These are phyloP conservation scores for Tapera naevia DNA, from an alignment of 2,797 vertebrate species.

Conservation along the genomic window DNA sequence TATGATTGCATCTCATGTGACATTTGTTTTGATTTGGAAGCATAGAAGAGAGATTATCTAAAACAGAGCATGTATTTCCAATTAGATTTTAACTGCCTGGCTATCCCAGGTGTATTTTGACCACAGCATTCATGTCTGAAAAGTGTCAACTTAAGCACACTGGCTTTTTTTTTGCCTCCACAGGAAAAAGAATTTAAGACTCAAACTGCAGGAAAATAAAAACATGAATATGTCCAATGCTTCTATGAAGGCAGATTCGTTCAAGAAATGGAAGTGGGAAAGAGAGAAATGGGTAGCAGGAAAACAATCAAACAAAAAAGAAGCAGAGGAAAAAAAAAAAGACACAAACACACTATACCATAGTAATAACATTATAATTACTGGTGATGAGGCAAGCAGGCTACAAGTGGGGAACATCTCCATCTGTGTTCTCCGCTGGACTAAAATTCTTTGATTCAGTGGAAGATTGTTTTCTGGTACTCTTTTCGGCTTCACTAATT, in stretches of 20 bases:
- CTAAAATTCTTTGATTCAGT: constrained; percentile 56
- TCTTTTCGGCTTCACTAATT: constrained; percentile 60
- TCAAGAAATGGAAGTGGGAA: constrained; percentile 1
- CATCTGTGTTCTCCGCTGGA: constrained; percentile 44
- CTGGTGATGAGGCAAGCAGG: constrained; percentile 61
- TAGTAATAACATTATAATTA: constrained; percentile 61
- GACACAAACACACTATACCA: constrained; percentile 51
- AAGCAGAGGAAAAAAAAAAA: background rate
- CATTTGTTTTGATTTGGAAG: background rate
- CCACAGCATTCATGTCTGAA: constrained; percentile 52
- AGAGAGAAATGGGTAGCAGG: background rate
- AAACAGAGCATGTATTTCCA: constrained; percentile 35
- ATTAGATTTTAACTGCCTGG: constrained; percentile 18
- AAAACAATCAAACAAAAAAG: constrained; percentile 19
- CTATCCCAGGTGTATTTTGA: constrained; percentile 47
- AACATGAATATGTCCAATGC: constrained; percentile 19
- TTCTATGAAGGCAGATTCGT: constrained; percentile 21
- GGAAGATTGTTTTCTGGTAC: constrained; percentile 46
- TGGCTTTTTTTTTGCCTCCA: constrained; percentile 54
- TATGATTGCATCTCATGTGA: background rate
- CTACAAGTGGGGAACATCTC: constrained; percentile 58
- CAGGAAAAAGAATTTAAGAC: constrained; percentile 14
- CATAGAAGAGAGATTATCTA: constrained; percentile 7
- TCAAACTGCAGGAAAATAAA: constrained; percentile 11
- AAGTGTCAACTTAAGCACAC: constrained; percentile 26